Percentiles rank a stretch among this genome's conserved stretches.
phyloP scores from a whole-genome alignment of 2,797 vertebrate species.

The Coregonus ussuriensis region DNA sequence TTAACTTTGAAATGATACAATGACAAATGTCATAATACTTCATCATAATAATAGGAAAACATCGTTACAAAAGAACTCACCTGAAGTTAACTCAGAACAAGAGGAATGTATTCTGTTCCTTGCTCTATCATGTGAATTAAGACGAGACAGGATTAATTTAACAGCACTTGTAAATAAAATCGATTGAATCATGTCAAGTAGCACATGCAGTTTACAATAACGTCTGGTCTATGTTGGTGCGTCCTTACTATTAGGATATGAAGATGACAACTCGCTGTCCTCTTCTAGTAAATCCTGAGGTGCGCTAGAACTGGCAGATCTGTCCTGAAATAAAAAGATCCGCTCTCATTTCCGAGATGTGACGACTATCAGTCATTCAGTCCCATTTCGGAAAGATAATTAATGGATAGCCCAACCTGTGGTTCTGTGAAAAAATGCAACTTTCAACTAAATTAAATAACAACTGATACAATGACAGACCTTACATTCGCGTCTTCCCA shows the following conservation, averaged over 20 bases:
- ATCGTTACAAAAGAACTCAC: not conserved
- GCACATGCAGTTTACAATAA: not conserved
- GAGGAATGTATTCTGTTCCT: not conserved
- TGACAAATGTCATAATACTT: too few species aligned
- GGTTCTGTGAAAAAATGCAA: not conserved
- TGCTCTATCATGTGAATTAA: not conserved
- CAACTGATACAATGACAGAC: not conserved
- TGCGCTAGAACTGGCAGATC: not conserved
- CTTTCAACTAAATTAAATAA: not conserved
- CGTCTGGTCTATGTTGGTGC: not conserved
- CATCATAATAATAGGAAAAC: too few species aligned
- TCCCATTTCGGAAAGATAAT: not conserved
- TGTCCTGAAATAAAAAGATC: not conserved
- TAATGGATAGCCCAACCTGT: not conserved
- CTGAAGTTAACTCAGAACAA: not conserved
- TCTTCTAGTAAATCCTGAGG: not conserved
- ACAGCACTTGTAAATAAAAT: not conserved
- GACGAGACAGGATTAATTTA: not conserved
- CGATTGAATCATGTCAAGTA: not conserved
- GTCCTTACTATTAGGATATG: not conserved
- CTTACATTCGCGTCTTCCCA: not conserved
- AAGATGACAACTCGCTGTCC: not conserved
- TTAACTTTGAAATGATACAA: too few species aligned
- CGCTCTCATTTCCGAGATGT: not conserved
- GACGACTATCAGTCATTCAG: not conserved